Percentiles rank a stretch among this genome's conserved stretches.
These are phyloP conservation scores for Choloepus didactylus DNA, from an alignment of 2,797 vertebrate species.

Conservation along the genomic window DNA sequence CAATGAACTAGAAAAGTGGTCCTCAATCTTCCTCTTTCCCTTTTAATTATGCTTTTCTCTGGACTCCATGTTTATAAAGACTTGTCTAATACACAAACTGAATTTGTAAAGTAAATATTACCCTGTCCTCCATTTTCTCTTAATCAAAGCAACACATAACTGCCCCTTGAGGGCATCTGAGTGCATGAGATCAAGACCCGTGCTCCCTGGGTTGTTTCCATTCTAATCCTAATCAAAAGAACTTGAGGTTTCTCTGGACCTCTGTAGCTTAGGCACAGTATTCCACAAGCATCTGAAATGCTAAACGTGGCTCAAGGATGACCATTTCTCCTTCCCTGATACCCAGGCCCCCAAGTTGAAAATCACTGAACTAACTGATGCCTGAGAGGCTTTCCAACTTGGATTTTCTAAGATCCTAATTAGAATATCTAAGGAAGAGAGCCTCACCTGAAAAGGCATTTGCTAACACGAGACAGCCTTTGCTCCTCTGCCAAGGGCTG, in stretches of 20 bases:
- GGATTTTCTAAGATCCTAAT: neutral
- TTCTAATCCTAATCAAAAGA: neutral
- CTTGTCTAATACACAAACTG: neutral
- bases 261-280: neutral
- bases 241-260: neutral
- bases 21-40: neutral
- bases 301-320: neutral
- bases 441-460: neutral
- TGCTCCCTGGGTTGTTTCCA: neutral
- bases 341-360: neutral
- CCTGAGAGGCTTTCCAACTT: neutral
- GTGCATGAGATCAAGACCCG: neutral
- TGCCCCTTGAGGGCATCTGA: neutral
- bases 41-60: neutral
- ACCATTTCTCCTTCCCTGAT: neutral
- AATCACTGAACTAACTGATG: neutral
- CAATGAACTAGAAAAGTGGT: neutral
- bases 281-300: neutral
- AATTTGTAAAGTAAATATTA: neutral
- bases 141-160: slow-evolving; percentile 2
- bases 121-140: neutral
- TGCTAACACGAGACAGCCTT: neutral
- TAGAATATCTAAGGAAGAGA: neutral
- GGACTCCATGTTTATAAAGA: neutral
- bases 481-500: neutral